A percentile compares a stretch with the other conserved stretches of the same genome.
Conservation (phyloP, 2,113 vertebrate genomes). For the Saguinus midas region DNA sequence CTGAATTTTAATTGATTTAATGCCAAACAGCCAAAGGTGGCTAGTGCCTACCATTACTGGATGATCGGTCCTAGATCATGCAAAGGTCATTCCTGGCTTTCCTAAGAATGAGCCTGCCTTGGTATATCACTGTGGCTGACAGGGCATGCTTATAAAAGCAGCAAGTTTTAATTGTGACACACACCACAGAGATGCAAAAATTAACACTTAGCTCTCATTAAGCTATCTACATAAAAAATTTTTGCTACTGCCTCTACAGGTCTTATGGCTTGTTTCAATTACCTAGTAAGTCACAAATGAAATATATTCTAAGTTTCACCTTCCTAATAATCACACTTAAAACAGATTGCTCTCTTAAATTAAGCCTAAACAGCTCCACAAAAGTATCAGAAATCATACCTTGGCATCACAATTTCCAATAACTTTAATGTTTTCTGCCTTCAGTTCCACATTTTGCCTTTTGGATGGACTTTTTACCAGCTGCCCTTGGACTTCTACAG, state of each 20-base stretch:
- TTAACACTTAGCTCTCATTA: background rate
- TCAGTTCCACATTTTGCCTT: constrained; percentile 90
- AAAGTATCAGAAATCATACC: constrained; percentile 81
- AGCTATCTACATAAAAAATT: background rate
- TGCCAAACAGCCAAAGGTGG: background rate
- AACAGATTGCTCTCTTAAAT: background rate
- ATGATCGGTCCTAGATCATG: background rate
- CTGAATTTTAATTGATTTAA: background rate
- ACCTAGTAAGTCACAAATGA: background rate
- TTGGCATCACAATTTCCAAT: constrained; percentile 90
- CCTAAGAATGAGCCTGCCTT: background rate
- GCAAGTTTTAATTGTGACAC: background rate
- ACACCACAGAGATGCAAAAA: background rate
- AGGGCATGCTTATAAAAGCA: background rate
- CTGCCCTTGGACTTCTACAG: constrained; percentile 90
- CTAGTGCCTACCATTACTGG: background rate
- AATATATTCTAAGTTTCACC: background rate
- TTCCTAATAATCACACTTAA: constrained; percentile 29
- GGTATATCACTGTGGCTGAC: background rate
- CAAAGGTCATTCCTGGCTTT: background rate
- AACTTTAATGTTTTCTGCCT: constrained; percentile 88
- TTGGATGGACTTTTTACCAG: constrained; percentile 89
- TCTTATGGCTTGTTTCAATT: background rate
- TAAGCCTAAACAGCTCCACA: background rate
- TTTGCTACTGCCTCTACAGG: background rate